Percentiles rank a stretch among this genome's conserved stretches.
Conservation (phyloP, 2,113 vertebrate genomes). For the Rana temporaria region DNA sequence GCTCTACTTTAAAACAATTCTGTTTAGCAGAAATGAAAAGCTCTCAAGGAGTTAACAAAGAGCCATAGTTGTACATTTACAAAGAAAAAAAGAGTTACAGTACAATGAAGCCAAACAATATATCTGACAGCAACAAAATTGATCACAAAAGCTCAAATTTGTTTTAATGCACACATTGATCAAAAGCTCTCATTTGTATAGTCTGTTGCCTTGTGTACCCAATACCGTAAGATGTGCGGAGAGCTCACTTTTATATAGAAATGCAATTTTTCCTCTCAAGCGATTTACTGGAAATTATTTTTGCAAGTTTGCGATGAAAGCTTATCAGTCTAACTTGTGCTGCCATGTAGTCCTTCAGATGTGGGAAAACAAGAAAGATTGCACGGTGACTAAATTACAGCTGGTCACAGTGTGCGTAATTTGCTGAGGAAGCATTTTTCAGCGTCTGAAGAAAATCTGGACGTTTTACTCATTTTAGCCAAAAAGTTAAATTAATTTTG, state of each 20-base stretch:
- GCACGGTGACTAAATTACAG: constrained; percentile 1
- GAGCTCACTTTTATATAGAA: constrained; percentile 62
- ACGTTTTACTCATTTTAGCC: neutral
- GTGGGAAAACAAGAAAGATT: constrained; percentile 1
- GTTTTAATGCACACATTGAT: constrained; percentile 61
- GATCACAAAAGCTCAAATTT: constrained; percentile 59
- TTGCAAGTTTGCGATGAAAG: constrained; percentile 64
- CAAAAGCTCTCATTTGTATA: constrained; percentile 59
- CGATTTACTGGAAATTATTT: constrained; percentile 70
- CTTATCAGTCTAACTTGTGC: constrained; percentile 63
- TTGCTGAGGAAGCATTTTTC: constrained; percentile 15
- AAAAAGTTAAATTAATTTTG: neutral
- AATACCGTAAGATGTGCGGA: constrained; percentile 62
- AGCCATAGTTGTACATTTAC: neutral
- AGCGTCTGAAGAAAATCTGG: neutral
- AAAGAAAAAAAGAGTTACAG: constrained; percentile 12
- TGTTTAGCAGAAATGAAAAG: no score
- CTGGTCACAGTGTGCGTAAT: neutral
- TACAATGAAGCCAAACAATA: constrained; percentile 50
- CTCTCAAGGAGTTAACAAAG: neutral
- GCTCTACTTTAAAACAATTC: no score
- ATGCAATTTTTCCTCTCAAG: constrained; percentile 70
- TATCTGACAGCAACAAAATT: constrained; percentile 59
- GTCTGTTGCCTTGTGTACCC: constrained; percentile 60
- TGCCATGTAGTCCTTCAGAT: neutral